These are phyloP conservation scores for Lasiurus borealis DNA, from an alignment of 2,113 vertebrate species.

Conservation along the genomic window DNA sequence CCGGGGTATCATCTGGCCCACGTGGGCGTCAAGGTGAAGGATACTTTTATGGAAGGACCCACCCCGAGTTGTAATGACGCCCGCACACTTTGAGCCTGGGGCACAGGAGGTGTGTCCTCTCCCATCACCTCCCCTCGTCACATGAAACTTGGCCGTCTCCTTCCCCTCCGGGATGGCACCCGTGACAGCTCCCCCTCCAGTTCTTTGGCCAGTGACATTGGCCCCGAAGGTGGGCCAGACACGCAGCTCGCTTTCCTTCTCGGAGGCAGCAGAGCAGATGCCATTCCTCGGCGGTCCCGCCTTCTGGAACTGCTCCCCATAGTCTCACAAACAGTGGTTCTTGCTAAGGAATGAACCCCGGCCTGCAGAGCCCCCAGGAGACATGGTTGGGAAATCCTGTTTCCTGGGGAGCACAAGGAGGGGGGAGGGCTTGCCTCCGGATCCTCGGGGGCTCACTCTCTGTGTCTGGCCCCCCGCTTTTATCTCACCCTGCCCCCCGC, in stretches of 20 bases:
- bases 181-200: not conserved
- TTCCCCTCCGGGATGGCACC: not conserved
- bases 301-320: constrained; percentile 74
- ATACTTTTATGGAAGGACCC: not conserved
- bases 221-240: constrained; percentile 49
- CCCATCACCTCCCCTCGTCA: not conserved
- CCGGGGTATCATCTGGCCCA: not conserved
- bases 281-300: constrained; percentile 40
- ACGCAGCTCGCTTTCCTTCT: constrained; percentile 46
- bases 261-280: constrained; percentile 42
- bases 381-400: constrained; percentile 73
- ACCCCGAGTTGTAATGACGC: not conserved
- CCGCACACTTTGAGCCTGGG: not conserved
- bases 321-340: constrained; percentile 80
- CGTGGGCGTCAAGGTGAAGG: not conserved
- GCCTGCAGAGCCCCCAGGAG: constrained; percentile 73
- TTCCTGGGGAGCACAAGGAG: constrained; percentile 48
- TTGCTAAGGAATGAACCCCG: constrained; percentile 72
- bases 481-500: not conserved
- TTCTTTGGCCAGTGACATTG: not conserved
- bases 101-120: fast-evolving
- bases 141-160: not conserved
- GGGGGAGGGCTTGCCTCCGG: not conserved
- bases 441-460: fast-evolving
- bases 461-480: not conserved